A percentile compares a stretch with the other conserved stretches of the same genome.
These are phyloP conservation scores for Siniperca scherzeri DNA, from an alignment of 2,797 vertebrate species.

Conservation along the genomic window DNA sequence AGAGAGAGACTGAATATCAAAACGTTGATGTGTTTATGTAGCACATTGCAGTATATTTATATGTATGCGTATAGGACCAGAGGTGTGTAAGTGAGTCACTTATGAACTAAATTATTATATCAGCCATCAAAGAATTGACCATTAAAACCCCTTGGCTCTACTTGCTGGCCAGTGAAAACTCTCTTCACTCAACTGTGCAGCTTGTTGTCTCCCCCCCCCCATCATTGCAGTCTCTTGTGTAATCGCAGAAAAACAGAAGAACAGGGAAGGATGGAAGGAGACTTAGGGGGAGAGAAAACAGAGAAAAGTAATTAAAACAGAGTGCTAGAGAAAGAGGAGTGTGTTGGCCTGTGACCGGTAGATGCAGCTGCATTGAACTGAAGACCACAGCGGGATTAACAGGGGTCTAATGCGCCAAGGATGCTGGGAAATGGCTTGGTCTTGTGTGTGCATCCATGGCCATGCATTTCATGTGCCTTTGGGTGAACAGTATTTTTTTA, in stretches of 20 bases:
- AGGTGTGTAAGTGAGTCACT: not conserved
- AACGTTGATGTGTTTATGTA: not conserved
- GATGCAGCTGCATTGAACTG: conserved; percentile 71
- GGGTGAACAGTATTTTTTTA: conserved; percentile 1
- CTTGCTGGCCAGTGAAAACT: conserved; percentile 43
- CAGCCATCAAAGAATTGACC: conserved; percentile 46
- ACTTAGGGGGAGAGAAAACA: conserved; percentile 57
- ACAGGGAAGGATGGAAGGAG: conserved; percentile 53
- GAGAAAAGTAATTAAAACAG: conserved; percentile 83
- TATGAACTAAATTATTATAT: conserved; percentile 51
- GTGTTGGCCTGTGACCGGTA: conserved; percentile 77
- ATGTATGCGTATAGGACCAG: not conserved
- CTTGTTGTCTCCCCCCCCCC: conserved; percentile 9
- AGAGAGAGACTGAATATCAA: not conserved
- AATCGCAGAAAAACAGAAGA: conserved; percentile 71
- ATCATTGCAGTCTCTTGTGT: conserved; percentile 47
- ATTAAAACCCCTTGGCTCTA: conserved; percentile 50
- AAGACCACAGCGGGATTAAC: conserved; percentile 70
- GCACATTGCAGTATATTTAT: not conserved
- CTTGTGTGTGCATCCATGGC: conserved; percentile 18
- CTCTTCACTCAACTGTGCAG: conserved; percentile 35
- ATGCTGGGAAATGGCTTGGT: conserved; percentile 52
- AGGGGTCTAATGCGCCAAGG: conserved; percentile 54
- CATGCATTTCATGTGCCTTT: conserved; percentile 12
- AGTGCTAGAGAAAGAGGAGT: conserved; percentile 66